These are phyloP conservation scores for Coelinius sp. DNA, from an alignment of 2,888 invertebrate genomes.

Conservation along the genomic window DNA sequence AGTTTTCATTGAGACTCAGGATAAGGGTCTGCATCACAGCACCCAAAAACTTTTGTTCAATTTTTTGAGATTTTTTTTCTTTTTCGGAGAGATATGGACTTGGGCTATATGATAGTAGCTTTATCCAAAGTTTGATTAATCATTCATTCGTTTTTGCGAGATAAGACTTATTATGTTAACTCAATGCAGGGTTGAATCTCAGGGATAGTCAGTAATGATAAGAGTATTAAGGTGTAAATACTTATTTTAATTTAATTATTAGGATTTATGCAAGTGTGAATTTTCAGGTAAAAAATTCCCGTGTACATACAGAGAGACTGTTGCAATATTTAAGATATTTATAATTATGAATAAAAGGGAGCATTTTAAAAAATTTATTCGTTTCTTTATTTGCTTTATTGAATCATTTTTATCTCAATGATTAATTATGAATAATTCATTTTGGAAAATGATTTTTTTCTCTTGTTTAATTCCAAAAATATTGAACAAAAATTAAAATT, in stretches of 20 bases:
- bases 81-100: conserved; percentile 42
- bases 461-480: too few relatives aligned
- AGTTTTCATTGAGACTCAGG: background rate
- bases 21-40: background rate
- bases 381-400: background rate
- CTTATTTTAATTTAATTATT: conserved; percentile 17
- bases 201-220: background rate
- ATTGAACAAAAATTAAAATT: conserved; percentile 10
- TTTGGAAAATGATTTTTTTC: too few relatives aligned
- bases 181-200: conserved; percentile 16
- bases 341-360: conserved; percentile 54
- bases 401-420: too few relatives aligned
- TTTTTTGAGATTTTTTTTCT: conserved; percentile 2
- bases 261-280: conserved; percentile 40
- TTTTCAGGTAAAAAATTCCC: conserved; percentile 31
- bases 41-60: background rate
- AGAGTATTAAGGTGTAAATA: background rate
- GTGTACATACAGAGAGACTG: conserved; percentile 51
- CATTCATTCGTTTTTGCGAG: conserved; percentile 16
- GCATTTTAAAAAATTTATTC: conserved; percentile 28
- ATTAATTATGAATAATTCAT: too few relatives aligned
- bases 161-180: conserved; percentile 27
- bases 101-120: conserved; percentile 46
- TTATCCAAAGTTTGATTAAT: conserved; percentile 45
- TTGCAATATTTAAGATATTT: conserved; percentile 56